phyloP scores from a whole-genome alignment of 1,140 invertebrate genomes.

The Zelostemma sp. region DNA sequence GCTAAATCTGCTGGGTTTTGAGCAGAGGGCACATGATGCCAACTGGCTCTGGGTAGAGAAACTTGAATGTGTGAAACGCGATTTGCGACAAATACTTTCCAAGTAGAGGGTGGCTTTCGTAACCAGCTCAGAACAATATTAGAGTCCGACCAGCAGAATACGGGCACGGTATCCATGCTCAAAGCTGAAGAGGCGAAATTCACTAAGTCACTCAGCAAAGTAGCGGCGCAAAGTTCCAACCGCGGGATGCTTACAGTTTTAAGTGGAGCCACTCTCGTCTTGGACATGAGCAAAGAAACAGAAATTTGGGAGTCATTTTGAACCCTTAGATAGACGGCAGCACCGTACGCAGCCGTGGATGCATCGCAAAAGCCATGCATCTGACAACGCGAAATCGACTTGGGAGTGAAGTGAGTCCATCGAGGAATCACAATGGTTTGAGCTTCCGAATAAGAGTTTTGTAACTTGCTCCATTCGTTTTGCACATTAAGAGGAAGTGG shows the following conservation, averaged over 20 bases:
- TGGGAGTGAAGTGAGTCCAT: too few relatives aligned
- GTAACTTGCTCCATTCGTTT: background rate
- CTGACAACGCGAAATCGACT: background rate
- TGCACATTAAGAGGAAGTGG: background rate
- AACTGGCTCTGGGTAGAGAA: background rate
- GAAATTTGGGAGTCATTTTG: background rate
- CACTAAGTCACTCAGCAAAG: background rate
- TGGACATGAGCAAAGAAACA: slow-evolving; percentile 1
- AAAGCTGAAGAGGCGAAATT: background rate
- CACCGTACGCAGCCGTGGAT: slow-evolving; percentile 7
- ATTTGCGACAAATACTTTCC: slow-evolving; percentile 13
- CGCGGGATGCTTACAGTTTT: too few relatives aligned
- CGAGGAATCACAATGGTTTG: too few relatives aligned
- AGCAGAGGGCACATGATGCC: slow-evolving; percentile 3
- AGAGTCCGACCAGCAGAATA: slow-evolving; percentile 8
- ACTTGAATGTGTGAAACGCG: slow-evolving; percentile 8
- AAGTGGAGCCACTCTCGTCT: slow-evolving; percentile 19
- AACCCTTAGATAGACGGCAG: slow-evolving; percentile 10
- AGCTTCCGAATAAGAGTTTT: too few relatives aligned
- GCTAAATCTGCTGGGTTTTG: slow-evolving; percentile 13
- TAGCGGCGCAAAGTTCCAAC: slow-evolving; percentile 15
- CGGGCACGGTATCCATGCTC: background rate
- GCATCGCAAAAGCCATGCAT: slow-evolving; percentile 20
- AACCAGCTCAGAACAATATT: slow-evolving; percentile 10
- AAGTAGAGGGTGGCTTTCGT: background rate